phyloP scores from a whole-genome alignment of 1,140 invertebrate species.

The Formica exsecta region DNA sequence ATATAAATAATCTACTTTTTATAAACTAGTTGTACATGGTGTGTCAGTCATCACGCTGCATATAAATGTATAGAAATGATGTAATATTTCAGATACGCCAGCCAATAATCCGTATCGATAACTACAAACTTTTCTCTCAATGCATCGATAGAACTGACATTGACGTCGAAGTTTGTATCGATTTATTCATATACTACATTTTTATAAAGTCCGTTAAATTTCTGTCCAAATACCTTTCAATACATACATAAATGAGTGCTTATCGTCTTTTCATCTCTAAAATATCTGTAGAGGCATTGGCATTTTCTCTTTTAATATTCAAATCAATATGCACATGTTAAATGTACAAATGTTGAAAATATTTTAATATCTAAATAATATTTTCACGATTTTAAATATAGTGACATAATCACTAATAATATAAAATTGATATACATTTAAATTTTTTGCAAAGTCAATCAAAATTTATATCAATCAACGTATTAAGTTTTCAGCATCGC shows the following conservation, averaged over 20 bases:
- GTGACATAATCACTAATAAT: neutral
- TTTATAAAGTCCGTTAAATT: constrained; percentile 16
- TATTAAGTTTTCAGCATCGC: neutral
- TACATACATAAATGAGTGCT: neutral
- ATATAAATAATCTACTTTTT: constrained; percentile 34
- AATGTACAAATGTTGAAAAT: neutral
- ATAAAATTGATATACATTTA: neutral
- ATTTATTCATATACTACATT: constrained; percentile 30
- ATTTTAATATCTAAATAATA: neutral
- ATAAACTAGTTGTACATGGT: neutral
- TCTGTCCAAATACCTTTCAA: neutral
- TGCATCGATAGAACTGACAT: constrained; percentile 18
- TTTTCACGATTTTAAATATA: neutral
- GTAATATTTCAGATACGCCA: constrained; percentile 46
- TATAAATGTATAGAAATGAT: constrained; percentile 26
- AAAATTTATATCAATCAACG: neutral
- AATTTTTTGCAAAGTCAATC: neutral
- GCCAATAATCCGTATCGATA: constrained; percentile 47
- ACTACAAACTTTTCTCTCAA: constrained; percentile 37
- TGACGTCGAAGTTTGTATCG: constrained; percentile 20
- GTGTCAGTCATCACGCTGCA: neutral
- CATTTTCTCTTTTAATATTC: neutral
- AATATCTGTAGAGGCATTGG: neutral
- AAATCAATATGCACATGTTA: constrained; percentile 17
- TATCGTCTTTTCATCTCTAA: neutral